A percentile compares a stretch with the other conserved stretches of the same genome.
phyloP scores from a whole-genome alignment of 2,113 vertebrate genomes.

The Noctilio leporinus region DNA sequence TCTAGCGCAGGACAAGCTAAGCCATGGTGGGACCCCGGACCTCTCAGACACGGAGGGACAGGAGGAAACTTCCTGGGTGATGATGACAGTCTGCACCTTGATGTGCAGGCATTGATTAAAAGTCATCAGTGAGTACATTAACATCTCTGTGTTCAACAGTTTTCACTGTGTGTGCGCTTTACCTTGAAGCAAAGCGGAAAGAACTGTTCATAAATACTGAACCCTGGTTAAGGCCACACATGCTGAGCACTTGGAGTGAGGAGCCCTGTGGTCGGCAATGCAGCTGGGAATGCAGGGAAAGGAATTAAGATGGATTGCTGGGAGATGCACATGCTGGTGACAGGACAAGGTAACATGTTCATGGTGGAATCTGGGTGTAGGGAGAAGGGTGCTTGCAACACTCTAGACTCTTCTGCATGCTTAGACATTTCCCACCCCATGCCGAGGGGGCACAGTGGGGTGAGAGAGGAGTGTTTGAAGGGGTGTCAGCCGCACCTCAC shows the following conservation, averaged over 20 bases:
- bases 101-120: accelerated
- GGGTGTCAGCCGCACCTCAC: not conserved
- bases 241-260: too few relatives aligned
- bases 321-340: accelerated
- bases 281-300: not conserved
- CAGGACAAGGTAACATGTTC: too few relatives aligned
- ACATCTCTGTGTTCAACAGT: accelerated
- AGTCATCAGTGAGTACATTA: not conserved
- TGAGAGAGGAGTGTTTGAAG: not conserved
- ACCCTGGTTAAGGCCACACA: accelerated
- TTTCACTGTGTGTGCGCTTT: not conserved
- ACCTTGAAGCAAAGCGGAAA: not conserved
- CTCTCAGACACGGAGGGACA: too few relatives aligned
- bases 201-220: not conserved
- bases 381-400: not conserved
- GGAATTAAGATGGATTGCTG: not conserved
- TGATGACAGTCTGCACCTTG: not conserved
- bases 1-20: not conserved
- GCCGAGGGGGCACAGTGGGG: not conserved
- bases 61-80: not conserved
- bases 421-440: not conserved
- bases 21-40: accelerated
- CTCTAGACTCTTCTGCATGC: not conserved
- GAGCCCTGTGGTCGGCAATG: not conserved
- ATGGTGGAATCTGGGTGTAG: not conserved